A percentile compares a stretch with the other conserved stretches of the same genome.
phyloP scores from a whole-genome alignment of 2,888 invertebrate species.

The Cactoblastis cactorum region DNA sequence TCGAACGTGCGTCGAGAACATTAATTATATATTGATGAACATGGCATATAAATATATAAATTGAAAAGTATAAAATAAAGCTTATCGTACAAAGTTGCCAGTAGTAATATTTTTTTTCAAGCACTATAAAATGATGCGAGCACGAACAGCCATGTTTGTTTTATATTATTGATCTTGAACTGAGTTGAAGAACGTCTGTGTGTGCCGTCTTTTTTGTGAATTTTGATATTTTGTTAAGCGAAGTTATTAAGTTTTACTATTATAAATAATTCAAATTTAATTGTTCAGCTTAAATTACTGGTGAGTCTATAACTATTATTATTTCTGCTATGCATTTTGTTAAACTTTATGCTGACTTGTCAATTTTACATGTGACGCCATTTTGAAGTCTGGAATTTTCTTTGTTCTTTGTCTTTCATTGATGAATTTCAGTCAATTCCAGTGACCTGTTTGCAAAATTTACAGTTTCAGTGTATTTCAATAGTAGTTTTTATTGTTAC shows the following conservation, averaged over 20 bases:
- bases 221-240: conserved; percentile 1
- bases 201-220: neutral
- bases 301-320: conserved; percentile 5
- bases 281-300: conserved; percentile 4
- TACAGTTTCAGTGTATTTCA: conserved; percentile 31
- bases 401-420: conserved; percentile 51
- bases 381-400: conserved; percentile 65
- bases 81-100: too few species aligned
- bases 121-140: neutral
- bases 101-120: neutral
- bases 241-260: neutral
- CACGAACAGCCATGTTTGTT: neutral
- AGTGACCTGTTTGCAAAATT: conserved; percentile 33
- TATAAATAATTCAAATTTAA: neutral
- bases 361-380: conserved; percentile 47
- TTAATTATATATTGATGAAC: too few species aligned
- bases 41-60: too few species aligned
- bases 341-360: conserved; percentile 2
- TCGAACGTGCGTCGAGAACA: too few species aligned
- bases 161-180: neutral
- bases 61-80: too few species aligned
- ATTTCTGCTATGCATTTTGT: neutral
- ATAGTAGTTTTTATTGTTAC: conserved; percentile 39
- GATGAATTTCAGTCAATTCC: conserved; percentile 21
- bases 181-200: neutral